phyloP scores from a whole-genome alignment of 2,113 vertebrate species.

The Myotis lucifugus region DNA sequence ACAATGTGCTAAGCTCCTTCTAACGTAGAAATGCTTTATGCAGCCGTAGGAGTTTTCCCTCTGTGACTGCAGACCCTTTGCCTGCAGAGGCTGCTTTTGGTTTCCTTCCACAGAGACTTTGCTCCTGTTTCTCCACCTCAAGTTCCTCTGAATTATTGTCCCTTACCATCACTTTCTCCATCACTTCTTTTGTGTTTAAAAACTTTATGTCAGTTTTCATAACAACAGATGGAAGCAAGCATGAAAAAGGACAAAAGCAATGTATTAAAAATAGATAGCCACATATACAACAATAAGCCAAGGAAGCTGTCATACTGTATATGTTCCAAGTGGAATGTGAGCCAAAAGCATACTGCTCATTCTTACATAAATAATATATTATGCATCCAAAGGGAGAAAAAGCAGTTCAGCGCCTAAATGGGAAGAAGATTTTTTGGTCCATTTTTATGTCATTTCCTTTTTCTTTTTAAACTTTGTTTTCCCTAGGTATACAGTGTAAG shows the following conservation, averaged over 20 bases:
- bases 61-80: background rate
- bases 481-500: background rate
- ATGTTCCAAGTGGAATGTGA: conserved; percentile 49
- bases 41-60: background rate
- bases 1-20: background rate
- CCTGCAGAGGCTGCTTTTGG: background rate
- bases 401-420: conserved; percentile 5
- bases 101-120: background rate
- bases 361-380: conserved; percentile 64
- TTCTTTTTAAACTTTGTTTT: conserved; percentile 13
- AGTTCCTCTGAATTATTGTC: conserved; percentile 7
- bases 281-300: conserved; percentile 66
- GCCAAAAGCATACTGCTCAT: conserved; percentile 44
- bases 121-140: conserved; percentile 21
- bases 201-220: conserved; percentile 69
- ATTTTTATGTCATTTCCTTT: conserved; percentile 58
- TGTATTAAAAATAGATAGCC: conserved; percentile 70
- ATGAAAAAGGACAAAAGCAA: conserved; percentile 63
- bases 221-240: conserved; percentile 70
- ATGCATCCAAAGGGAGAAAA: background rate
- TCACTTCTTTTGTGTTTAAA: conserved; percentile 67
- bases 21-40: background rate
- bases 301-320: conserved; percentile 47
- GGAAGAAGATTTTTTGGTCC: background rate
- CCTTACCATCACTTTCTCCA: conserved; percentile 48